Percentiles rank a stretch among this genome's conserved stretches.
Conservation (phyloP, 2,113 vertebrate genomes). For the Diadophis punctatus region DNA sequence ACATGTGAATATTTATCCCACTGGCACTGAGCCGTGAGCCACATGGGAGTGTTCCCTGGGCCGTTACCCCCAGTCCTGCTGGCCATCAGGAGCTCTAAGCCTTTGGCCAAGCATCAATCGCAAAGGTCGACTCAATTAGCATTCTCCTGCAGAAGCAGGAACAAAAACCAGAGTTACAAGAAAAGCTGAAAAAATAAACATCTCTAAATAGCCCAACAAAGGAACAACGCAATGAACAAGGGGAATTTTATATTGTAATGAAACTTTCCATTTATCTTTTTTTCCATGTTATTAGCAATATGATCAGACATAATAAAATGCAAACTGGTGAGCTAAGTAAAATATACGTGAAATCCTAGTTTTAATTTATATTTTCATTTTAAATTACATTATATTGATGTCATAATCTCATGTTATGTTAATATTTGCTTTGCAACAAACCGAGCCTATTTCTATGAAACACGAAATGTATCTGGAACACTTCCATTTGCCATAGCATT, state of each 20-base stretch:
- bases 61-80: background rate
- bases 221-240: background rate
- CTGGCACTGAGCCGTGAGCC: background rate
- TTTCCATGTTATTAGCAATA: background rate
- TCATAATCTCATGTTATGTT: background rate
- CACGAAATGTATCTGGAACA: background rate
- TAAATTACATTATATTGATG: background rate
- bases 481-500: rapidly evolving
- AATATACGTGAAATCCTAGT: background rate
- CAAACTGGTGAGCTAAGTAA: background rate
- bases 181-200: background rate
- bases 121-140: background rate
- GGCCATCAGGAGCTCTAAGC: background rate
- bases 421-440: background rate
- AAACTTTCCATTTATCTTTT: background rate
- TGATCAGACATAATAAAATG: background rate
- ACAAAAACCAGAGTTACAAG: background rate
- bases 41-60: background rate
- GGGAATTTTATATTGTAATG: background rate
- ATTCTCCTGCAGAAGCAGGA: background rate
- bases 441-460: background rate
- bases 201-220: background rate
- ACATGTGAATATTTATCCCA: background rate
- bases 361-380: background rate
- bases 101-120: background rate